phyloP scores from a whole-genome alignment of 2,888 invertebrate species.

The Cataglyphis albicans region DNA sequence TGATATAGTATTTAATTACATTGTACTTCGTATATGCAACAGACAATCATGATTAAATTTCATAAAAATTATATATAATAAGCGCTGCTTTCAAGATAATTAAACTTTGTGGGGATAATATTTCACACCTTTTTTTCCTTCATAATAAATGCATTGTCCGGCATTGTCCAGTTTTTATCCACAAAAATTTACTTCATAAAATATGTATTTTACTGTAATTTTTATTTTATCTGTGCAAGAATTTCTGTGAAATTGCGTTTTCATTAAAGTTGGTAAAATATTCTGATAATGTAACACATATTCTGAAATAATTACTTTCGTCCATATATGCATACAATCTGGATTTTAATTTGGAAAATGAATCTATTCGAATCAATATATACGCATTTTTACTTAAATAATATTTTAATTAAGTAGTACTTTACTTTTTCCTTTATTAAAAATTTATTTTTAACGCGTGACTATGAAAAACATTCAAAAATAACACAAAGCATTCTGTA shows the following conservation, averaged over 20 bases:
- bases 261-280: neutral
- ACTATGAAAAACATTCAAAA: neutral
- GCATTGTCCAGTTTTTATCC: neutral
- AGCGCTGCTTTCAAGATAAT: slow-evolving; percentile 7
- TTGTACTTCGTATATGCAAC: slow-evolving; percentile 18
- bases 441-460: neutral
- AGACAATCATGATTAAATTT: slow-evolving; percentile 40
- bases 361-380: neutral
- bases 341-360: neutral
- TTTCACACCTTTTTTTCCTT: no score
- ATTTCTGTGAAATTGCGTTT: neutral
- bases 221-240: slow-evolving; percentile 14
- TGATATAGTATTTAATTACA: slow-evolving; percentile 14
- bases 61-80: slow-evolving; percentile 6
- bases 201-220: neutral
- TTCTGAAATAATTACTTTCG: slow-evolving; percentile 8
- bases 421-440: neutral
- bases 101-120: slow-evolving; percentile 1
- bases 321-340: neutral
- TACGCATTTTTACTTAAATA: neutral
- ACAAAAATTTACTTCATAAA: slow-evolving; percentile 9
- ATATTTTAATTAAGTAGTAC: neutral
- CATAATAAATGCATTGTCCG: slow-evolving; percentile 26
- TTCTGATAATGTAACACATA: neutral
- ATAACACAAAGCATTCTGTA: neutral